Conservation (phyloP, 2,888 invertebrate species). For the Athetis lepigone region DNA sequence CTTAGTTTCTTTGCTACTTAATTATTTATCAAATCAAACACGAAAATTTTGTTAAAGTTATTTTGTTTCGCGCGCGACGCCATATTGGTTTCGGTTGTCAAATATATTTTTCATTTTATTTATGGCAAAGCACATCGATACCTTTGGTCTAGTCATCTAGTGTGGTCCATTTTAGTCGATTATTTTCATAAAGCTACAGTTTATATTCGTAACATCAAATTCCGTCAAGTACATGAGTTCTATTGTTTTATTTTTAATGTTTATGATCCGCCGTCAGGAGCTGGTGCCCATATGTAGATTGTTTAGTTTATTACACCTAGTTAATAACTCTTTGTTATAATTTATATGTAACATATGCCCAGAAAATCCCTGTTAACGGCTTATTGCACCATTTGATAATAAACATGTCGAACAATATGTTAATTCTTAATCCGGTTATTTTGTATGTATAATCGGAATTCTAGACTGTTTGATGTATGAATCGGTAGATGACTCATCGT, state of each 20-base stretch:
- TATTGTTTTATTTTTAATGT: slow-evolving; percentile 44
- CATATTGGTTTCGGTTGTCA: background rate
- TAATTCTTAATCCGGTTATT: slow-evolving; percentile 9
- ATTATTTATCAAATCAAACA: background rate
- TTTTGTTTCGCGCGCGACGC: background rate
- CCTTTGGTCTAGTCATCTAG: background rate
- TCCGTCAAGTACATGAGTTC: slow-evolving; percentile 15
- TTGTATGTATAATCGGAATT: slow-evolving; percentile 41
- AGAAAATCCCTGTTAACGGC: slow-evolving; percentile 65
- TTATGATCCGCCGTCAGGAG: slow-evolving; percentile 41
- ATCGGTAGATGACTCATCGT: slow-evolving; percentile 33
- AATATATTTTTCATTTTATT: background rate
- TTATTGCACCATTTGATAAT: slow-evolving; percentile 47
- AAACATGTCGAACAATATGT: slow-evolving; percentile 27
- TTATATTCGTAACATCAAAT: slow-evolving; percentile 27
- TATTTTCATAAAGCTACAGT: slow-evolving; percentile 13
- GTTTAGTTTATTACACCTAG: slow-evolving; percentile 56
- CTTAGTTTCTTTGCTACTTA: background rate
- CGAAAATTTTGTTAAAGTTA: background rate
- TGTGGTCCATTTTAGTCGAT: slow-evolving; percentile 19
- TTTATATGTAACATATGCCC: slow-evolving; percentile 59
- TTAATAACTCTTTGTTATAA: slow-evolving; percentile 56
- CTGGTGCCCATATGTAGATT: slow-evolving; percentile 57
- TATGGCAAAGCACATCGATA: background rate
- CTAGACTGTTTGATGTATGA: slow-evolving; percentile 27